A percentile compares a stretch with the other conserved stretches of the same genome.
phyloP scores from a whole-genome alignment of 2,113 vertebrate genomes.

The Oostethus manadensis region DNA sequence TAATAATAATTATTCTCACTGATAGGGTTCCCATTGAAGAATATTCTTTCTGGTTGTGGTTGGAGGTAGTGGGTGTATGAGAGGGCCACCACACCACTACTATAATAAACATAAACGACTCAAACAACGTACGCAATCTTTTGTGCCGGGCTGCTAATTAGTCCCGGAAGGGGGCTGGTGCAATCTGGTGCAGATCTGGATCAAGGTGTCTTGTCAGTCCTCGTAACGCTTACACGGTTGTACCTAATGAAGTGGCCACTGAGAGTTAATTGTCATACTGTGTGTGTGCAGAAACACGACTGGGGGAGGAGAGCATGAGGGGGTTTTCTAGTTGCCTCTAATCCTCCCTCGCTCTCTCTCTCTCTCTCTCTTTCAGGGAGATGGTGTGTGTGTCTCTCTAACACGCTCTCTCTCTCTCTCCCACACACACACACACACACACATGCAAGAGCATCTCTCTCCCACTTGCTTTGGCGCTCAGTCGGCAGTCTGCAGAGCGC shows the following conservation, averaged over 20 bases:
- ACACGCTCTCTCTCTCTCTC: slow-evolving; percentile 42
- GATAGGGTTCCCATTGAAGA: too few relatives aligned
- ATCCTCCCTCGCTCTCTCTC: slow-evolving; percentile 42
- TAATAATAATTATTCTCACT: too few relatives aligned
- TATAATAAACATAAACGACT: too few relatives aligned
- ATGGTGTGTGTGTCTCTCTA: slow-evolving; percentile 3
- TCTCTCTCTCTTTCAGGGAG: slow-evolving; percentile 15
- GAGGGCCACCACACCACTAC: too few relatives aligned
- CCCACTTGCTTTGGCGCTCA: slow-evolving; percentile 33
- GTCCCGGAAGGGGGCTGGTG: too few relatives aligned
- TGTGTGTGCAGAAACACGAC: background rate
- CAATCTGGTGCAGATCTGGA: too few relatives aligned
- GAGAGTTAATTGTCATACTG: background rate
- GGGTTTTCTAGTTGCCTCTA: slow-evolving; percentile 45
- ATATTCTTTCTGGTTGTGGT: too few relatives aligned
- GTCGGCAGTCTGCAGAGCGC: slow-evolving; percentile 59
- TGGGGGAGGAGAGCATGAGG: slow-evolving; percentile 12
- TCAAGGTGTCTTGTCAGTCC: too few relatives aligned
- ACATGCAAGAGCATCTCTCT: slow-evolving; percentile 33
- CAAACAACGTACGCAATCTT: too few relatives aligned
- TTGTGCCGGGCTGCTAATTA: too few relatives aligned
- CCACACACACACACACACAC: slow-evolving; percentile 21
- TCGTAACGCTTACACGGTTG: background rate
- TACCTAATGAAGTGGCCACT: background rate
- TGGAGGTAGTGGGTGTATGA: too few relatives aligned